Base-by-base conservation (phyloP, 1,140 invertebrate genomes). In the Maconellicoccus hirsutus region DNA sequence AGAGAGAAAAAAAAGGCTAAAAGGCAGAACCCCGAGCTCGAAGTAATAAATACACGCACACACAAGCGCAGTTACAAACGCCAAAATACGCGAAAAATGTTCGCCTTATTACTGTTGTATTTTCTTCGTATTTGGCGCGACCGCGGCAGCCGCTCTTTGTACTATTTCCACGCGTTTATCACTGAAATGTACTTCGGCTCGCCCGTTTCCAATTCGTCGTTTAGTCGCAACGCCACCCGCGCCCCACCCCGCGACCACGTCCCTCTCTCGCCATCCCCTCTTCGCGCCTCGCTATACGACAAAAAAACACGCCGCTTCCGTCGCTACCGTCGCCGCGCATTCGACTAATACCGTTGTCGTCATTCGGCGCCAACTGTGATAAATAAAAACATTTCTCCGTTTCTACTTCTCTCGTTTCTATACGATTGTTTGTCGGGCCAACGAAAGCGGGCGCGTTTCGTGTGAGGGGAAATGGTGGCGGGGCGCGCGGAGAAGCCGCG, bases 161-260 rank as follows among this genome's bases (percentile, higher is more conserved):
- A 52, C 42, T 4, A 52, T 52, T 52, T 52, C 42, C 42, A 52
- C 42, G 42, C 42, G 42, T 52, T 52, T 52, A 52, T 52, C 42
- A 52, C 42, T 52, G 42, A 52, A n/a, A 52, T 52, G 42, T 52
- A 52, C 42, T 52, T 52, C 42, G n/a, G 42, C n/a, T 52, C 42
- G 42, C 42, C 42, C 16, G 42, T 52, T 52, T 52, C 42, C 42
- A 52, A 52, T 52, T 52, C 42, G 42, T 52, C 42, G 42, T 52
- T 52, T 52, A 52, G 16, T 16, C n/a, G 3, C 42, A 2, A 14
- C 42, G 2, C 42, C 42, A 52, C 42, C 42, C 16, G 42, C 42
- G 42, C 42, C 42, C 6, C 42, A 16, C 42, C 2, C 42, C 12
- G 6, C 12, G 10, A 38, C 33, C 42, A 16, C 42, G 6, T 52